Conservation (phyloP, 2,888 invertebrate genomes). For the Cephus sareptanus region DNA sequence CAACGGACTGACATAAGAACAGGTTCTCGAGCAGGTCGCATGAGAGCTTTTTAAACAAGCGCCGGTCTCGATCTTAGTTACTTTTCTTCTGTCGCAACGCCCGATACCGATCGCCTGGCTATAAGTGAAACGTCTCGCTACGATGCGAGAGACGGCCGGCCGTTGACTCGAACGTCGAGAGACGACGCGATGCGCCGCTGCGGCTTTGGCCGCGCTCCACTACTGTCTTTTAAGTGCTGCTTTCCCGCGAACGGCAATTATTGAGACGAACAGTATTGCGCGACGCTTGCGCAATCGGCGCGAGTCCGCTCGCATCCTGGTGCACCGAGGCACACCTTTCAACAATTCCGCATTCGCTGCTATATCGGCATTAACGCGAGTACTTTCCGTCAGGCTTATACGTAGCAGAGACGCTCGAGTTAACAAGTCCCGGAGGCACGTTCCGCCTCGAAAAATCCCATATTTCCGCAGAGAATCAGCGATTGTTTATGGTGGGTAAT, state of each 20-base stretch:
- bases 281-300: not conserved
- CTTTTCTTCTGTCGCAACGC: constrained; percentile 24
- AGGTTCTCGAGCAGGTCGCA: constrained; percentile 38
- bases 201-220: not conserved
- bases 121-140: not conserved
- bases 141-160: not conserved
- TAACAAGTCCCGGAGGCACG: not conserved
- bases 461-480: constrained; percentile 50
- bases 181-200: not conserved
- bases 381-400: not conserved
- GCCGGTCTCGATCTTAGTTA: constrained; percentile 12
- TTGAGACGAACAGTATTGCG: not conserved
- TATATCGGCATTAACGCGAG: not conserved
- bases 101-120: constrained; percentile 4
- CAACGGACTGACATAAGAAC: constrained; percentile 50
- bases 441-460: constrained; percentile 2
- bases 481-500: constrained; percentile 65
- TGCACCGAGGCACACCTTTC: not conserved
- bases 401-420: not conserved
- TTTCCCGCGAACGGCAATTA: not conserved
- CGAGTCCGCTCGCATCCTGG: not conserved
- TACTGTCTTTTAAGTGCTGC: not conserved
- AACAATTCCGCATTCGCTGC: not conserved
- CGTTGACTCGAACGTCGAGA: not conserved
- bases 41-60: constrained; percentile 24